These are phyloP conservation scores for Antennarius striatus DNA, from an alignment of 2,113 vertebrate species.

Conservation along the genomic window DNA sequence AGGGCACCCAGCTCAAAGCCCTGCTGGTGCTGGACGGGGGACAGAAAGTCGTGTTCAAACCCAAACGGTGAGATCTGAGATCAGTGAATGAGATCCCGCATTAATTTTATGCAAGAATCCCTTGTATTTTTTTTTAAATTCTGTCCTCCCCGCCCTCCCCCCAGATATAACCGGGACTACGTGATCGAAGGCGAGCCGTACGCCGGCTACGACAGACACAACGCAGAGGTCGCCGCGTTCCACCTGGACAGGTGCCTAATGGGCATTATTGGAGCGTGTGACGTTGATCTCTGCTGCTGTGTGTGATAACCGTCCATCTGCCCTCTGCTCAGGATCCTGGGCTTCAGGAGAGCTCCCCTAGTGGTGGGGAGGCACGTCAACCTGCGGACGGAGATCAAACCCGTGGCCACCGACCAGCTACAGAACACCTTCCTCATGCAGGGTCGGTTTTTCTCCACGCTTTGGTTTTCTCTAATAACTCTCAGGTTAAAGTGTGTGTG, in stretches of 20 bases:
- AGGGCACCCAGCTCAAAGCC: slow-evolving; percentile 96
- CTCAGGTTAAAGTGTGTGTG: not conserved
- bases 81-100: accelerated
- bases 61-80: slow-evolving; percentile 85
- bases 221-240: slow-evolving; percentile 96
- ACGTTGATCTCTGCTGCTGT: not conserved
- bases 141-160: not conserved
- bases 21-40: slow-evolving; percentile 94
- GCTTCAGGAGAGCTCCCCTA: slow-evolving; percentile 93
- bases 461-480: not conserved
- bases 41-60: slow-evolving; percentile 99
- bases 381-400: slow-evolving; percentile 93
- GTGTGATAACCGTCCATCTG: not conserved
- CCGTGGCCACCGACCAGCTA: slow-evolving; percentile 94
- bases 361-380: slow-evolving; percentile 94
- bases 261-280: not conserved
- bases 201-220: slow-evolving; percentile 96
- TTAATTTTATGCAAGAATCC: not conserved
- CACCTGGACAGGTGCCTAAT: slow-evolving; percentile 91
- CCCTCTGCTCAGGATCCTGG: slow-evolving; percentile 85
- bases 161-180: slow-evolving; percentile 91
- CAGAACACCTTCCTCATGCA: slow-evolving; percentile 92
- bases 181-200: slow-evolving; percentile 96
- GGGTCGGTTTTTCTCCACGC: slow-evolving; percentile 75
- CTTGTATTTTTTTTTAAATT: not conserved